These are phyloP conservation scores for Catamblyrhynchus diadema DNA, from an alignment of 2,797 vertebrate species.

Conservation along the genomic window DNA sequence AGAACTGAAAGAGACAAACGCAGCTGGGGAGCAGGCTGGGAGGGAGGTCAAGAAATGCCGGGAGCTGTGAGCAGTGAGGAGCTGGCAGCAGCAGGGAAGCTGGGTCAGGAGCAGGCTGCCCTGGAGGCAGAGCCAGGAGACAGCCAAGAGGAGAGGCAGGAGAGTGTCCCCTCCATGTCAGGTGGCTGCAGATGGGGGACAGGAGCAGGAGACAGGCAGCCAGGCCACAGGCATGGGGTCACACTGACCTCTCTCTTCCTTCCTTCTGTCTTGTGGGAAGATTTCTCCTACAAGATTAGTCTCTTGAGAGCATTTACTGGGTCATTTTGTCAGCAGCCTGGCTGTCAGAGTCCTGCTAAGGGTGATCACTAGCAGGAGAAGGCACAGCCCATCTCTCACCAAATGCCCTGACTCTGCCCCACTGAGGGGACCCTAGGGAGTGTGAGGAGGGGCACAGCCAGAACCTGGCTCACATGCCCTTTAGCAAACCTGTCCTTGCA, in stretches of 20 bases:
- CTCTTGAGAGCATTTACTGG: neutral
- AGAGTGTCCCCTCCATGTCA: neutral
- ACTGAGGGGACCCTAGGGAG: neutral
- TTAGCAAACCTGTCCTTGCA: neutral
- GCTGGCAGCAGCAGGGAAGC: neutral
- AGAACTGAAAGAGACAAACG: neutral
- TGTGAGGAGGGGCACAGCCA: accelerated
- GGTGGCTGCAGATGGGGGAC: neutral
- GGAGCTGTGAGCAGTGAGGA: neutral
- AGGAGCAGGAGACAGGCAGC: neutral
- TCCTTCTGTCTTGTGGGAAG: neutral
- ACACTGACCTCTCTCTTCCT: neutral
- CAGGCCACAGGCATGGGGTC: accelerated
- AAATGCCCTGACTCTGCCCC: neutral
- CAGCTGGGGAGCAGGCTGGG: accelerated
- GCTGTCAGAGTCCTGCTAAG: neutral
- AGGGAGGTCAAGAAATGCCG: neutral
- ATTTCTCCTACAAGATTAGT: neutral
- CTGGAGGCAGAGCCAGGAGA: neutral
- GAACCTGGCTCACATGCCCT: accelerated
- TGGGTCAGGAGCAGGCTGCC: neutral
- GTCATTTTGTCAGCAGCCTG: neutral
- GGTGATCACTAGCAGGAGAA: neutral
- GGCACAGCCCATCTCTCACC: neutral
- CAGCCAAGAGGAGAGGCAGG: accelerated